Evolutionary conservation across 2,113 vertebrate species (phyloP).

Genomic region (Coreoperca whiteheadi): DNA sequence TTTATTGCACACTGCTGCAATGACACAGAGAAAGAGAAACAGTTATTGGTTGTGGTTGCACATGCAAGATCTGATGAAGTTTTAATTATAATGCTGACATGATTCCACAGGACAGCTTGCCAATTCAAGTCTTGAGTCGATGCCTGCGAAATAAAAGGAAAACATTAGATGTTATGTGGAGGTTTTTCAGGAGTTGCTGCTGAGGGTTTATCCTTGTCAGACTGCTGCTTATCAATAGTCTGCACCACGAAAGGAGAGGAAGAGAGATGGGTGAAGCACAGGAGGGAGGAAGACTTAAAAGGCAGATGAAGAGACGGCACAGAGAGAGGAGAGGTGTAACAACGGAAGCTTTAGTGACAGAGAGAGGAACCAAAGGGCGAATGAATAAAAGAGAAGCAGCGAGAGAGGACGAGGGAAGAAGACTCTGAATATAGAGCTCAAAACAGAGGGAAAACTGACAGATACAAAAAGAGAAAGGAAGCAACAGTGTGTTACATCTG

Average conservation of each 20-base stretch:
- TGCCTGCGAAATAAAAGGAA: constrained; percentile 21
- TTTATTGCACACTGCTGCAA: neutral
- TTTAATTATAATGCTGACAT: constrained; percentile 7
- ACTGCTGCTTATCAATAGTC: constrained; percentile 52
- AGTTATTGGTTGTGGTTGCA: constrained; percentile 1
- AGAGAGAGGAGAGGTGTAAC: constrained; percentile 47
- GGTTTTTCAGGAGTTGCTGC: constrained; percentile 7
- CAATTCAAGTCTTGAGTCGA: neutral
- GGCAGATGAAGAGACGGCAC: constrained; percentile 41
- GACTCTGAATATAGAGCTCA: constrained; percentile 16
- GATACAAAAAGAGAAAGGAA: constrained; percentile 59
- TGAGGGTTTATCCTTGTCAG: constrained; percentile 10
- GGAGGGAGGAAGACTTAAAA: constrained; percentile 54
- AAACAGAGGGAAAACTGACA: constrained; percentile 49
- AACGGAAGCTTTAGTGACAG: constrained; percentile 36
- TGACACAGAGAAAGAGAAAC: neutral
- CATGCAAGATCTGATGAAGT: neutral
- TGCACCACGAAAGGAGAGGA: constrained; percentile 23
- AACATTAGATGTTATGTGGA: neutral
- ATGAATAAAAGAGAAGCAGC: constrained; percentile 59
- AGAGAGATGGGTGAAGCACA: constrained; percentile 43
- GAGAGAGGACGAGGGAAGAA: constrained; percentile 3
- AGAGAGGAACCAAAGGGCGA: constrained; percentile 57
- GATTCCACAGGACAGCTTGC: neutral
- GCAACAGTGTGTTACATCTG: constrained; percentile 74